phyloP scores from a whole-genome alignment of 2,888 invertebrate species.

The Bimastos eiseni region DNA sequence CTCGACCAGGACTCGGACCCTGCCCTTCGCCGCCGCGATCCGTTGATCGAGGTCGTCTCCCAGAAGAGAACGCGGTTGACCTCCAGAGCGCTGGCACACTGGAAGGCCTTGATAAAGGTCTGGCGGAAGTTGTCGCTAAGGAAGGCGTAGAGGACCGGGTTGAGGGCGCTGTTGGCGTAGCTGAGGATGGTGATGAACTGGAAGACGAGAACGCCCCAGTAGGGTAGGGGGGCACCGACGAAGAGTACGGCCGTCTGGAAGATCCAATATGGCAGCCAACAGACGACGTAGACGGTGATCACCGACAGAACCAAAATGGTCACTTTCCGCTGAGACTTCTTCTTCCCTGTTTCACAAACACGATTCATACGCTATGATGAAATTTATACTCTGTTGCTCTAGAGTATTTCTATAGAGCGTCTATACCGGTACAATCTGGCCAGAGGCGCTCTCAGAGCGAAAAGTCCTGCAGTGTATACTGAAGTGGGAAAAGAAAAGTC shows the following conservation, averaged over 20 bases:
- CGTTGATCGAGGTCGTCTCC: not conserved
- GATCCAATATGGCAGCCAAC: conserved; percentile 61
- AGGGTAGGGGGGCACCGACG: not conserved
- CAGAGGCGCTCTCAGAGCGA: too few species aligned
- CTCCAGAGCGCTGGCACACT: conserved; percentile 45
- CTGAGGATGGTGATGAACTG: conserved; percentile 57
- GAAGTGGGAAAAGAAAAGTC: too few species aligned
- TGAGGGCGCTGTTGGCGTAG: conserved; percentile 60
- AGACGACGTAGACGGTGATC: conserved; percentile 57
- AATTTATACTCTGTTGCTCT: too few species aligned
- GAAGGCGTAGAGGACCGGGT: conserved; percentile 60
- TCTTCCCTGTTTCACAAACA: conserved; percentile 50
- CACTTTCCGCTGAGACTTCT: conserved; percentile 55
- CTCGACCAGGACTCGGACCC: conserved; percentile 10
- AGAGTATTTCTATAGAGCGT: too few species aligned
- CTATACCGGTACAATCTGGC: too few species aligned
- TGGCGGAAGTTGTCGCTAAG: conserved; percentile 60
- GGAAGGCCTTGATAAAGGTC: conserved; percentile 59
- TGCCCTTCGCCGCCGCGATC: not conserved
- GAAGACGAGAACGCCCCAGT: conserved; percentile 48
- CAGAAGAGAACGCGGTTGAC: not conserved
- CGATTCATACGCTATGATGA: too few species aligned
- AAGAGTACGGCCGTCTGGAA: conserved; percentile 48
- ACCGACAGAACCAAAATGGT: conserved; percentile 60
- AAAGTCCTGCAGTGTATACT: too few species aligned